phyloP scores from a whole-genome alignment of 2,797 vertebrate genomes.

The Dromococcyx pavoninus region DNA sequence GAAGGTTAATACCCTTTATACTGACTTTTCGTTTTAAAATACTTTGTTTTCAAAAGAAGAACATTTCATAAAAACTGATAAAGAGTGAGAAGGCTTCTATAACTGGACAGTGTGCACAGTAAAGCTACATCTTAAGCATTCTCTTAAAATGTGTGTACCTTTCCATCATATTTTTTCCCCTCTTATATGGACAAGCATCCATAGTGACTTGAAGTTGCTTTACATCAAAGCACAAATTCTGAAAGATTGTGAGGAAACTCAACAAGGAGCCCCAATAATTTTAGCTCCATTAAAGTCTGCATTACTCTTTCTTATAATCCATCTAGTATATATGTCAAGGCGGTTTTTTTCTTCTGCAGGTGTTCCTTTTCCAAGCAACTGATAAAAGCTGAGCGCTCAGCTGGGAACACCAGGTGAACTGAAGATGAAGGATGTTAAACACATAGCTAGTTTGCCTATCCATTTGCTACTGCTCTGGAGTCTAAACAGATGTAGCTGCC shows the following conservation, averaged over 20 bases:
- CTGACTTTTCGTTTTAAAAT: background rate
- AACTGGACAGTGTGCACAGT: background rate
- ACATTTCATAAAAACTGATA: background rate
- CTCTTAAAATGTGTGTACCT: background rate
- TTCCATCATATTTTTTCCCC: background rate
- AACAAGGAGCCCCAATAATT: fast-evolving
- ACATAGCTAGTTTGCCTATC: background rate
- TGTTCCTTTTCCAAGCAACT: background rate
- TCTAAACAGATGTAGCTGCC: background rate
- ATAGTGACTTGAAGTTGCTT: background rate
- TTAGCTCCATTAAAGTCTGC: background rate
- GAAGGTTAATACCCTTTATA: background rate
- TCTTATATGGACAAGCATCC: background rate
- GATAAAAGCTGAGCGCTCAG: background rate
- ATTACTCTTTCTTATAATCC: background rate
- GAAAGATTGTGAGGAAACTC: background rate
- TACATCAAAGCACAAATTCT: background rate
- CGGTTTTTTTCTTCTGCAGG: background rate
- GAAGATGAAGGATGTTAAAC: background rate
- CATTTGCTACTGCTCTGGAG: background rate
- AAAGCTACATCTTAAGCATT: background rate
- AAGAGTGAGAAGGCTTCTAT: background rate
- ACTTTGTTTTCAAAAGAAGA: background rate
- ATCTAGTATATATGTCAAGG: background rate
- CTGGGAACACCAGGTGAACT: fast-evolving